Percentiles rank a stretch among this genome's conserved stretches.
Evolutionary conservation across 2,113 vertebrate species (phyloP).

Genomic region (Oncorhynchus nerka): DNA sequence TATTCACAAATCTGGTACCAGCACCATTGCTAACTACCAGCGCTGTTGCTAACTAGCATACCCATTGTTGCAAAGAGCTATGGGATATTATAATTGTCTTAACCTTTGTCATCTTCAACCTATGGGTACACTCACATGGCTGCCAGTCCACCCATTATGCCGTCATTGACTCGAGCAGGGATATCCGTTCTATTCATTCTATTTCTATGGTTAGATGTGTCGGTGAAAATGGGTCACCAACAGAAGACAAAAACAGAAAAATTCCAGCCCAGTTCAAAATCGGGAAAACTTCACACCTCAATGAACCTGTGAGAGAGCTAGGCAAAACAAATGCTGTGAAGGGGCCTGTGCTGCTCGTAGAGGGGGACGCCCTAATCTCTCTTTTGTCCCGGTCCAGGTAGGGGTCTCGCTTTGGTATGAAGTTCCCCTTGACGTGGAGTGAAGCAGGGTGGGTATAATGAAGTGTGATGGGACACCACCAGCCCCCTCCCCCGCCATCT

Average conservation of each 20-base stretch:
- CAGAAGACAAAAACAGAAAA: neutral
- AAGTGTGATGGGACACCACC: constrained; percentile 6
- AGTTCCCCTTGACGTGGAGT: constrained; percentile 15
- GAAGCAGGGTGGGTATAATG: constrained; percentile 19
- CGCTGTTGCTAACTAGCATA: too few species aligned
- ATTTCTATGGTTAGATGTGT: too few species aligned
- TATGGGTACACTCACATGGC: too few species aligned
- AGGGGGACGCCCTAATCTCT: constrained; percentile 8
- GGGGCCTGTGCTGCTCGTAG: neutral
- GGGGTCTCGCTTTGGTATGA: constrained; percentile 16
- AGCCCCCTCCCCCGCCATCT: neutral
- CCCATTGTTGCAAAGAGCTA: too few species aligned
- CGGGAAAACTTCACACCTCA: constrained; percentile 4
- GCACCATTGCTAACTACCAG: too few species aligned
- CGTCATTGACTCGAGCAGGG: too few species aligned
- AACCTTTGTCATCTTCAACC: too few species aligned
- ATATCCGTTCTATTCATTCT: too few species aligned
- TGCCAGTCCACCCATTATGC: too few species aligned
- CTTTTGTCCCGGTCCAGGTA: constrained; percentile 17
- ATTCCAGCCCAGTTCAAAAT: neutral
- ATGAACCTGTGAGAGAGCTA: neutral
- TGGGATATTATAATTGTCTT: too few species aligned
- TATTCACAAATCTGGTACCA: too few species aligned
- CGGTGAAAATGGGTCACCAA: too few species aligned
- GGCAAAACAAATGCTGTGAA: constrained; percentile 7